Percentiles rank a stretch among this genome's conserved stretches.
These are phyloP conservation scores for Neopelma chrysocephalum DNA, from an alignment of 2,797 vertebrate species.

Conservation along the genomic window DNA sequence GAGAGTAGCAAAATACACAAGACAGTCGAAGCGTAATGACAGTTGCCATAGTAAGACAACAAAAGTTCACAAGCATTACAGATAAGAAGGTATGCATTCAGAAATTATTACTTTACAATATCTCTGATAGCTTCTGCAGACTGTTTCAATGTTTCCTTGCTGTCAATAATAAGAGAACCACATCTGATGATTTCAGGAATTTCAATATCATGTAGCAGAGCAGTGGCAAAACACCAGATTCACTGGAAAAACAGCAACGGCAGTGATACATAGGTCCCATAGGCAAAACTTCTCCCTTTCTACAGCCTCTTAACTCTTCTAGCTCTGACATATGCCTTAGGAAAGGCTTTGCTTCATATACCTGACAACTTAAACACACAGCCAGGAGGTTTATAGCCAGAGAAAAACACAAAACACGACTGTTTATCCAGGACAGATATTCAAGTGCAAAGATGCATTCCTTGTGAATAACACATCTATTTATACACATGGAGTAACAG, in stretches of 20 bases:
- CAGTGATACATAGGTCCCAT: not conserved
- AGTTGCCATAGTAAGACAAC: not conserved
- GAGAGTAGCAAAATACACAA: not conserved
- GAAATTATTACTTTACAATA: not conserved
- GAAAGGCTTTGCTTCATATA: not conserved
- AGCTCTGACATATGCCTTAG: not conserved
- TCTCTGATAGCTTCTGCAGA: not conserved
- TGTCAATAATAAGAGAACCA: not conserved
- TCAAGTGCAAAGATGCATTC: not conserved
- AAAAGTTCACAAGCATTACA: not conserved
- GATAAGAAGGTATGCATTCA: not conserved
- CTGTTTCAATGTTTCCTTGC: not conserved
- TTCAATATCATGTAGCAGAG: not conserved
- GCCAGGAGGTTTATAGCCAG: not conserved
- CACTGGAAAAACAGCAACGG: not conserved
- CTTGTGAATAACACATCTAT: not conserved
- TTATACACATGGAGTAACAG: not conserved
- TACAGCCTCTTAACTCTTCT: not conserved
- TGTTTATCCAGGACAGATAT: not conserved
- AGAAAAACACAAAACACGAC: not conserved
- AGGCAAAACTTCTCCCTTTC: not conserved
- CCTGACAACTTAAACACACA: not conserved
- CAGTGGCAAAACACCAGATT: not conserved
- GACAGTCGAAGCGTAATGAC: not conserved
- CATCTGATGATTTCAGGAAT: slow-evolving; percentile 4